Evolutionary conservation across 2,888 invertebrate genomes (phyloP).

Genomic region (Ryuthela nishihirai): DNA sequence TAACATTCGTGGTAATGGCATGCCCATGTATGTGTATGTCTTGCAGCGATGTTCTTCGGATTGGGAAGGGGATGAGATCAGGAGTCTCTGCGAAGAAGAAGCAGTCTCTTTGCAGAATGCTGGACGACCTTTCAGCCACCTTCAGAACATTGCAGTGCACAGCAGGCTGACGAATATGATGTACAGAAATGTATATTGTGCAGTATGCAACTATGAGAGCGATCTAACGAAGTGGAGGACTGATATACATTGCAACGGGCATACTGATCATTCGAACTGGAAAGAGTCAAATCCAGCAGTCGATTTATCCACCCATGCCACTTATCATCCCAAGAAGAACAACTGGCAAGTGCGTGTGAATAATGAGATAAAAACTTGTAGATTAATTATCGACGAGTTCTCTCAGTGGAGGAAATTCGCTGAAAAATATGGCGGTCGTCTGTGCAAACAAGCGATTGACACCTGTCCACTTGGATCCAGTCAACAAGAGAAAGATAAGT

Average conservation of each 20-base stretch:
- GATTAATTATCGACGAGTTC: slow-evolving; percentile 6
- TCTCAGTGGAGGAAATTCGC: background rate
- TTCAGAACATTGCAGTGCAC: slow-evolving; percentile 23
- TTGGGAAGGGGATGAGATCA: background rate
- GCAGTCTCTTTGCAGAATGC: background rate
- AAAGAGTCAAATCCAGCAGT: background rate
- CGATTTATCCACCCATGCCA: slow-evolving; percentile 9
- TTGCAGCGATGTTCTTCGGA: slow-evolving; percentile 7
- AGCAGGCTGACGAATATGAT: background rate
- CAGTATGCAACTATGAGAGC: slow-evolving; percentile 23
- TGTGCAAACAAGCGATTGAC: slow-evolving; percentile 9
- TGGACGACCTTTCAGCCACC: background rate
- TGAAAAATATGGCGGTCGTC: background rate
- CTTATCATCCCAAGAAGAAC: background rate
- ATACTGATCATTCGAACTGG: background rate
- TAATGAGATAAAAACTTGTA: background rate
- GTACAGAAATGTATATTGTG: slow-evolving; percentile 35
- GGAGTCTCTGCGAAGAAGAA: slow-evolving; percentile 25
- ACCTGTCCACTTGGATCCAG: background rate
- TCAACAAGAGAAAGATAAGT: background rate
- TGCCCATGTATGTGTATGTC: no score
- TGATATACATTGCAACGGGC: slow-evolving; percentile 3
- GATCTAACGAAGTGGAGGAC: slow-evolving; percentile 4
- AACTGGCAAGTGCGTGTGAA: background rate
- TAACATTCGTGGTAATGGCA: no score